Evolutionary conservation across 1,140 invertebrate species (phyloP), one percentile per base, ranked within the genome.

Genomic region (Linepithema humile): DNA sequence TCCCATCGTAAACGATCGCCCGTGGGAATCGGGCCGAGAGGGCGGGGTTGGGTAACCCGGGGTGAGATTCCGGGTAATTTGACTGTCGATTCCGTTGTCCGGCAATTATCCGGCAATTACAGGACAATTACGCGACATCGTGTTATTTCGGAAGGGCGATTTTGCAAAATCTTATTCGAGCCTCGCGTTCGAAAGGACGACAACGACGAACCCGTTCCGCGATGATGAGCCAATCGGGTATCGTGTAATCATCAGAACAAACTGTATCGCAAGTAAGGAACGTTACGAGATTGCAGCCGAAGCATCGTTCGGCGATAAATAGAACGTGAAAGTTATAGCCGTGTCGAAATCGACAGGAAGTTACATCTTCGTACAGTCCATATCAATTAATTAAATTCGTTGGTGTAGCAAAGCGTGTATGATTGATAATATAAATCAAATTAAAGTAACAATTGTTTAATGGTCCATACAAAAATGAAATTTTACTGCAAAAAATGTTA

Each of bases 271-370:
- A 50, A 60, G 29, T 20, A 6, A 38, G 9, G 69, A 86, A 57
- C 26, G 60, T 86, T 59, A 67, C 7, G 50, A 40, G 45, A 67
- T 32, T 32, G 48, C 48, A 43, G 12, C 20, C 45, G 53, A 38
- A 32, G 20, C 20, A 40, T 55, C 57, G 38, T 67, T 72, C 55
- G 43, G 10, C 77, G 70, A 89, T 86, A 90, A 93, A 91, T 90
- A 89, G 82, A 92, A 91, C 92, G 92, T 93, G 92, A 93, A 93
- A 93, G 92, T 92, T 91, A 89, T 90, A 82, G 89, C 72, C 89
- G 82, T 93, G 91, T 88, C 89, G 92, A 92, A 93, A 93, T 90
- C 80, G 75, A 88, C 88, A 89, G 92, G 91, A 93, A 93, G 90
- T 92, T 89, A 89, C 89, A 87, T 78, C 69, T 77, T 77, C 38